Evolutionary conservation across 2,888 invertebrate species (phyloP).

Genomic region (Cordylochernes scorpioides): DNA sequence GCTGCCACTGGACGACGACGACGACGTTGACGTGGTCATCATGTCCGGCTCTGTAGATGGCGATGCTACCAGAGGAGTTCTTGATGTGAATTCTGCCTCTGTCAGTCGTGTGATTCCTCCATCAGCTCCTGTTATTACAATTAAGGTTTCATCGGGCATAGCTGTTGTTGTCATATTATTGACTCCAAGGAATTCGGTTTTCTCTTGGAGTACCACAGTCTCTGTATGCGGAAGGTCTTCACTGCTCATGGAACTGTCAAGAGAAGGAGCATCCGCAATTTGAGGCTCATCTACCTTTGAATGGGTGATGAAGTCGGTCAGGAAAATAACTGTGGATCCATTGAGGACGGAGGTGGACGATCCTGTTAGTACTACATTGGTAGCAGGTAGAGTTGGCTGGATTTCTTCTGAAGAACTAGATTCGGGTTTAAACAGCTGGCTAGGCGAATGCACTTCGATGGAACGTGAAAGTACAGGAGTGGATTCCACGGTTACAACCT

Average conservation of each 20-base stretch:
- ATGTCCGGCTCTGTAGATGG: constrained; percentile 1
- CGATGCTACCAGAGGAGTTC: constrained; percentile 6
- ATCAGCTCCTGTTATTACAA: constrained; percentile 9
- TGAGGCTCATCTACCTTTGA: too few relatives aligned
- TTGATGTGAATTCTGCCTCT: constrained; percentile 1
- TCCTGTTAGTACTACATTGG: constrained; percentile 9
- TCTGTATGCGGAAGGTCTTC: too few relatives aligned
- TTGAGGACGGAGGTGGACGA: constrained; percentile 12
- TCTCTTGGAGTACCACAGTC: constrained; percentile 5
- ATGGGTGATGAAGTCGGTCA: constrained; percentile 14
- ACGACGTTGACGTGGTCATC: background rate
- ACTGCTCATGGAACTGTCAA: too few relatives aligned
- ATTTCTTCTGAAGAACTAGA: background rate
- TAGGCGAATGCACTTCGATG: too few relatives aligned
- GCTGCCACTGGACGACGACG: background rate
- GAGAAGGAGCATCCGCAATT: too few relatives aligned
- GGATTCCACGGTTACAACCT: constrained; percentile 11
- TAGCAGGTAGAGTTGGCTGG: constrained; percentile 2
- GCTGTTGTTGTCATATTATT: constrained; percentile 8
- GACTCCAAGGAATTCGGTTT: constrained; percentile 8
- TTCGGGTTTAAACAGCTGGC: too few relatives aligned
- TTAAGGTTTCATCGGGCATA: constrained; percentile 5
- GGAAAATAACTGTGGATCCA: constrained; percentile 13
- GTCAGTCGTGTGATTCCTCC: constrained; percentile 8
- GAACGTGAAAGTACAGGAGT: too few relatives aligned